Evolutionary conservation across 1,140 invertebrate species (phyloP), one percentile per base, ranked within the genome.

Genomic region (Adoxophyes honmai): DNA sequence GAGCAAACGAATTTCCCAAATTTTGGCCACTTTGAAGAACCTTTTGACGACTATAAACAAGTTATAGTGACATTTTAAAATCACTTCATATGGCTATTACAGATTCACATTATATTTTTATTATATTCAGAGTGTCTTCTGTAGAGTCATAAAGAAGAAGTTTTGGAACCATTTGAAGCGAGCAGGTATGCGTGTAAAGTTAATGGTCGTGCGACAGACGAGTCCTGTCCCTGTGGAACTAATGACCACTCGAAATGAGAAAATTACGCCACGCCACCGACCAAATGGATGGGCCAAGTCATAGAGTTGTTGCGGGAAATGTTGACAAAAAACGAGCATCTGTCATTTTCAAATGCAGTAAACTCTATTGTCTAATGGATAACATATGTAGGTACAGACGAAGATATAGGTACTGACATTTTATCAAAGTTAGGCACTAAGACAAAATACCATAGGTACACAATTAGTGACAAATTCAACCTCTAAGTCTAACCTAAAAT

Each of bases 181-280:
- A 57, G 58, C 64, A 71, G 70, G 68, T 74, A 73, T 70, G 68
- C 71, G 70, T 71, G 70, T 68, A 64, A 68, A 70, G 70, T 74
- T 84, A 81, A 85, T 82, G 78, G 74, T 62, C 60, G 64, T 66
- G 73, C 73, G 73, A 76, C 72, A 78, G 66, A 69, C 73, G 74
- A 73, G 75, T 38, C 63, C 68, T 72, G 75, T 78, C 75, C 74
- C 75, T 62, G 68, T 69, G 74, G 72, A 75, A 85, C 76, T 85
- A 85, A 85, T 85, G 81, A 82, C 78, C 73, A 78, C 78, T 85
- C 70, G 65, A 75, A 81, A 80, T 70, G 72, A 73, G 77, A 79
- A 82, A 85, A 82, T 85, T 81, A 82, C 79, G 58, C 67, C 68
- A 62, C 62, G 69, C 68, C 60, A 63, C 64, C 69, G 61, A 62